Percentiles rank a stretch among this genome's conserved stretches.
Conservation (phyloP, 2,113 vertebrate species). For the Chaetodon trifascialis region DNA sequence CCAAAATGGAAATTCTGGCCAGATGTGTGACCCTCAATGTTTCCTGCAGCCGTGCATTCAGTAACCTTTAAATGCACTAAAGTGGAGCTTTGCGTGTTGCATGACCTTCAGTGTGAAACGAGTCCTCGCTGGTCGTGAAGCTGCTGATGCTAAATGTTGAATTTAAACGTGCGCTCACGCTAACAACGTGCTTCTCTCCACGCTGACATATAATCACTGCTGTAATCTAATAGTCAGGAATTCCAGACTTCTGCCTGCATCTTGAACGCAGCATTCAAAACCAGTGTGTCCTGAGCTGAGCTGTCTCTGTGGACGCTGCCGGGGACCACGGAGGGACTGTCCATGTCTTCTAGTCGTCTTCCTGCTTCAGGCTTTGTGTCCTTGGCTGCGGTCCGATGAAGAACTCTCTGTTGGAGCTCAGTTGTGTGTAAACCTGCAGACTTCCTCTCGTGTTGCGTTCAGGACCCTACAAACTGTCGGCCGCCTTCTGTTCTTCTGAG, state of each 20-base stretch:
- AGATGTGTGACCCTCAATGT: neutral
- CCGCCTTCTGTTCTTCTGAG: neutral
- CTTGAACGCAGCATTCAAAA: slow-evolving; percentile 31
- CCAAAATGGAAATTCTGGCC: neutral
- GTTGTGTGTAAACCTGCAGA: neutral
- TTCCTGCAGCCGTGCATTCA: neutral
- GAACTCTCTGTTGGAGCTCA: neutral
- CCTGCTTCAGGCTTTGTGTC: slow-evolving; percentile 37
- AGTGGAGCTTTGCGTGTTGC: neutral
- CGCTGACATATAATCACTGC: neutral
- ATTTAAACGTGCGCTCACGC: neutral
- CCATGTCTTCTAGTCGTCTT: slow-evolving; percentile 21
- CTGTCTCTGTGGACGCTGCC: neutral
- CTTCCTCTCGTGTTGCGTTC: neutral
- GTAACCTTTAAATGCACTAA: neutral
- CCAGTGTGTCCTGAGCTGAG: neutral
- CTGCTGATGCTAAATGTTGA: neutral
- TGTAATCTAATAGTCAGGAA: neutral
- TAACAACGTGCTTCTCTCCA: neutral
- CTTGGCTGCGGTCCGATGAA: neutral
- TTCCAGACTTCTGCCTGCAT: neutral
- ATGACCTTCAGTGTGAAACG: neutral
- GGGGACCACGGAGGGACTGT: neutral
- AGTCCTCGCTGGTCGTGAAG: too few relatives aligned
- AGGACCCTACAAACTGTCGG: neutral